phyloP scores from a whole-genome alignment of 2,113 vertebrate species.

The Rallus limicola region DNA sequence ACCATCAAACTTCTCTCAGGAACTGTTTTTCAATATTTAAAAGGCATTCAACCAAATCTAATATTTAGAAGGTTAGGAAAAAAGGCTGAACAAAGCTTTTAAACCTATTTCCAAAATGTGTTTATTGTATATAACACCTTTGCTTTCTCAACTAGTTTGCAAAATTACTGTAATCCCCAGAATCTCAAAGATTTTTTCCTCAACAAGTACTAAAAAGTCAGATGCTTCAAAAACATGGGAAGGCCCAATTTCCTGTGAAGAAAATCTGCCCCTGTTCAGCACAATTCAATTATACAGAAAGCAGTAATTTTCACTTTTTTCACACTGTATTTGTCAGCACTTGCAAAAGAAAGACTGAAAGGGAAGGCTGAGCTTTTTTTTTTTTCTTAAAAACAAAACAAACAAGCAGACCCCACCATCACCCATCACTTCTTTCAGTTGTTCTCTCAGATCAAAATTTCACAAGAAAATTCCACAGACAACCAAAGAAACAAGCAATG shows the following conservation, averaged over 20 bases:
- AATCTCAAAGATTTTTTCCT: neutral
- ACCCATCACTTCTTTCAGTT: neutral
- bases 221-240: neutral
- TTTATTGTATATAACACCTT: neutral
- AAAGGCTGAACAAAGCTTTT: neutral
- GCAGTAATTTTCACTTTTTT: neutral
- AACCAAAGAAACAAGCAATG: fast-evolving
- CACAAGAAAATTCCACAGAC: no score
- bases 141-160: neutral
- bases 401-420: neutral
- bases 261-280: neutral
- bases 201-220: neutral
- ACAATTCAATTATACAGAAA: neutral
- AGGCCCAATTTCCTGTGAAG: neutral
- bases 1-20: neutral
- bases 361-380: neutral
- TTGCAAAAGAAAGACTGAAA: neutral
- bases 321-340: neutral
- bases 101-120: neutral
- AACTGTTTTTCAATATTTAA: neutral
- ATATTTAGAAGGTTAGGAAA: neutral
- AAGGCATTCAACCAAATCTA: neutral
- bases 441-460: neutral
- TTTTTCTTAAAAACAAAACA: neutral
- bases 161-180: neutral